Conservation (phyloP, 2,888 invertebrate species). For the Pandemis cinnamomeana region DNA sequence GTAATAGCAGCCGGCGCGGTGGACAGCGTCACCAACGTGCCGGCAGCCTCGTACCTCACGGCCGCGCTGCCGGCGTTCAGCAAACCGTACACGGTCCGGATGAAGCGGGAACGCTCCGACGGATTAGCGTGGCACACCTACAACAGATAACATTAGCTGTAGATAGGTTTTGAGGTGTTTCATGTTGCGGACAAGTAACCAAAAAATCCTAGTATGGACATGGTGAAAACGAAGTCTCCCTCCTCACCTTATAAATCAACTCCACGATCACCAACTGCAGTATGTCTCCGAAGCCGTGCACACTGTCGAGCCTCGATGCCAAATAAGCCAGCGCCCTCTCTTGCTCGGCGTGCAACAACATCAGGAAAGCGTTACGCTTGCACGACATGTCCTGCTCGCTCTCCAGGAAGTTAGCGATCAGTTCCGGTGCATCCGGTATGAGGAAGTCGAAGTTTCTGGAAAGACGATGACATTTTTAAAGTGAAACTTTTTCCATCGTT, state of each 20-base stretch:
- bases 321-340: slow-evolving; percentile 96
- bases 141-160: not conserved
- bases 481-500: too few relatives aligned
- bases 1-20: slow-evolving; percentile 98
- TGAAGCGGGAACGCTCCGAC: slow-evolving; percentile 97
- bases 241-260: slow-evolving; percentile 96
- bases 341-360: slow-evolving; percentile 99
- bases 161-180: too few relatives aligned
- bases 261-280: slow-evolving; percentile 99
- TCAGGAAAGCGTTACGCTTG: slow-evolving; percentile 99
- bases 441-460: slow-evolving; percentile 97
- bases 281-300: slow-evolving; percentile 97
- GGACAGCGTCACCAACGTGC: slow-evolving; percentile 98
- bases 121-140: slow-evolving; percentile 98
- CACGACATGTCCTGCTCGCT: slow-evolving; percentile 99
- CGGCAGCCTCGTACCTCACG: slow-evolving; percentile 99
- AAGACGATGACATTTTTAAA: not conserved
- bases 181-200: too few relatives aligned
- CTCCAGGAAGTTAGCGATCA: slow-evolving; percentile 97
- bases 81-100: slow-evolving; percentile 98
- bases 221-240: too few relatives aligned
- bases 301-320: slow-evolving; percentile 96
- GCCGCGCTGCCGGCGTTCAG: slow-evolving; percentile 98
- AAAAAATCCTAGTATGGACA: too few relatives aligned
- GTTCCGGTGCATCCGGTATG: slow-evolving; percentile 99